phyloP scores from a whole-genome alignment of 2,888 invertebrate genomes.

The Lepidocyrtinus sp. region DNA sequence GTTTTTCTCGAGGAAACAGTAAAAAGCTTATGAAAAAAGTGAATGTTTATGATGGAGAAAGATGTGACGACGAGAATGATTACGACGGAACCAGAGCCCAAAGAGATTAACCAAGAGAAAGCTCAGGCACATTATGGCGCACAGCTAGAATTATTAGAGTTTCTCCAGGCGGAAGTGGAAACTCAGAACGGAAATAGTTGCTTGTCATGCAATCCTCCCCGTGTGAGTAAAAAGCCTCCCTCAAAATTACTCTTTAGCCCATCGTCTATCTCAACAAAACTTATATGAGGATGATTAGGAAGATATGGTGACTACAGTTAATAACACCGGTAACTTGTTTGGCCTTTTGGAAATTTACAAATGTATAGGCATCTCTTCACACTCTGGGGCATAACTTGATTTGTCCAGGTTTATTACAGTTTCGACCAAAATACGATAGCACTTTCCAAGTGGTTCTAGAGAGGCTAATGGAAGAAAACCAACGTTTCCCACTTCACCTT shows the following conservation, averaged over 20 bases:
- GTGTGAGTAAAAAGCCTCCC: slow-evolving; percentile 23
- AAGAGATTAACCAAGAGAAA: neutral
- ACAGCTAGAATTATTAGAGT: neutral
- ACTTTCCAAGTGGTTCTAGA: too few species aligned
- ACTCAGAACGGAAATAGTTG: slow-evolving; percentile 43
- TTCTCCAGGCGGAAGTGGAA: slow-evolving; percentile 22
- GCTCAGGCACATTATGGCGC: neutral
- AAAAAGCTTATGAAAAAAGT: neutral
- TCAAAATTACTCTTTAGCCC: slow-evolving; percentile 14
- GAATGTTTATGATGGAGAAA: too few species aligned
- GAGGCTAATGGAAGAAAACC: too few species aligned
- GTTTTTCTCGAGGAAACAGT: neutral
- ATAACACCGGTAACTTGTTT: too few species aligned
- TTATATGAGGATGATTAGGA: neutral
- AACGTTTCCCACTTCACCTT: too few species aligned
- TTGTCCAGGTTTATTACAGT: neutral
- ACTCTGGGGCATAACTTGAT: neutral
- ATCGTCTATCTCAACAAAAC: neutral
- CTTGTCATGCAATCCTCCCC: slow-evolving; percentile 39
- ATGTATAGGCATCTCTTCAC: neutral
- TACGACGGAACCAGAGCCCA: neutral
- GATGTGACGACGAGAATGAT: slow-evolving; percentile 10
- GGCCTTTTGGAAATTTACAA: too few species aligned
- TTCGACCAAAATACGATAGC: too few species aligned
- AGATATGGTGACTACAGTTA: neutral